These are phyloP conservation scores for Sebastiscus albofasciatus DNA, from an alignment of 2,797 vertebrate genomes.

Conservation along the genomic window DNA sequence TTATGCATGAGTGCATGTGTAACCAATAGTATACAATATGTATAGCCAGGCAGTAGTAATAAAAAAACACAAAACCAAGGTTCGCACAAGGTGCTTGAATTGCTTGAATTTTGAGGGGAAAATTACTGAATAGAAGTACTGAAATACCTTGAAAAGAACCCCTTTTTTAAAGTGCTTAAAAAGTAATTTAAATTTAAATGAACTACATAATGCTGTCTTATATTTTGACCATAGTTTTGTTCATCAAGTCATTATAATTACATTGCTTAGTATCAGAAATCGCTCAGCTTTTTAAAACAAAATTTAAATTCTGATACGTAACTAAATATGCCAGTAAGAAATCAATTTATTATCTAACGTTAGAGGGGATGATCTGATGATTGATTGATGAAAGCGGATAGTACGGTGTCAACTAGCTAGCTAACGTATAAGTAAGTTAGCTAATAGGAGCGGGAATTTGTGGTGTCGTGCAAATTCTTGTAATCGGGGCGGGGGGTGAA, in stretches of 20 bases:
- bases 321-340: background rate
- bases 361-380: background rate
- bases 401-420: background rate
- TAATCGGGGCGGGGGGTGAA: rapidly evolving
- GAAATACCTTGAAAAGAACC: background rate
- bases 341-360: background rate
- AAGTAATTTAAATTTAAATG: background rate
- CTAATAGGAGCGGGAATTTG: background rate
- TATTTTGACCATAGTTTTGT: background rate
- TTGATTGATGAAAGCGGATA: background rate
- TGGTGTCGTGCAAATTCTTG: too few relatives aligned
- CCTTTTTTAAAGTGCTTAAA: background rate
- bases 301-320: background rate
- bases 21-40: background rate
- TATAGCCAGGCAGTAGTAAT: background rate
- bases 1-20: background rate
- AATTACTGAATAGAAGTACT: background rate
- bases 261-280: background rate
- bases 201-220: background rate
- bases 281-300: background rate
- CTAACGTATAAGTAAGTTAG: background rate
- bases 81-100: background rate
- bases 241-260: background rate
- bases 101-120: background rate
- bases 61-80: background rate